A percentile compares a stretch with the other conserved stretches of the same genome.
phyloP scores from a whole-genome alignment of 2,888 invertebrate genomes.

The Meandrusa payeni region DNA sequence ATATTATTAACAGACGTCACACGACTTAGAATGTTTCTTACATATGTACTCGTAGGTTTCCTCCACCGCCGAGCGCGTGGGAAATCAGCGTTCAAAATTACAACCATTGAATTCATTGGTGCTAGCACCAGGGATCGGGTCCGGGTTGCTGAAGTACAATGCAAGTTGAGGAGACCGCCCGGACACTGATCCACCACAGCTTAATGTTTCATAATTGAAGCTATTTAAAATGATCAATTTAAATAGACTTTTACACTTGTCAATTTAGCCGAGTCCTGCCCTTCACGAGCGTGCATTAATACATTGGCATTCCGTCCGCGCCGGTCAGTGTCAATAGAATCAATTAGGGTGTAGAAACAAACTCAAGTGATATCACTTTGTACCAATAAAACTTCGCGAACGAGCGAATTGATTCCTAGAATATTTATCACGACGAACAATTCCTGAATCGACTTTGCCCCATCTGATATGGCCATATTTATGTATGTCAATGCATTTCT shows the following conservation, averaged over 20 bases:
- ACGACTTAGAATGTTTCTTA: too few species aligned
- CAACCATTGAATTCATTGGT: too few species aligned
- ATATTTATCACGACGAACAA: slow-evolving; percentile 13
- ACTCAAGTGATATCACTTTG: slow-evolving; percentile 35
- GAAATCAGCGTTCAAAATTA: too few species aligned
- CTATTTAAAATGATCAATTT: too few species aligned
- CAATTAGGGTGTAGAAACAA: slow-evolving; percentile 34
- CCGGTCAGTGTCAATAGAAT: slow-evolving; percentile 31
- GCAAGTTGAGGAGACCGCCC: too few species aligned
- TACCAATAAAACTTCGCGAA: slow-evolving; percentile 29
- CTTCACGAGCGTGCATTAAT: slow-evolving; percentile 1
- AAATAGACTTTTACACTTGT: slow-evolving; percentile 9
- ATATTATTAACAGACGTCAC: too few species aligned
- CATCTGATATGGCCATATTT: not conserved
- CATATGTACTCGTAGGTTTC: too few species aligned
- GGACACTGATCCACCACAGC: too few species aligned
- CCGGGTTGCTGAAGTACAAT: too few species aligned
- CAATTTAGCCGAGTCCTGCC: slow-evolving; percentile 8
- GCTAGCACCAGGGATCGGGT: too few species aligned
- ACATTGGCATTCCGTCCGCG: slow-evolving; percentile 15
- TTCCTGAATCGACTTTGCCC: slow-evolving; percentile 20
- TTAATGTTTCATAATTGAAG: too few species aligned
- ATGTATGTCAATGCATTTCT: slow-evolving; percentile 8
- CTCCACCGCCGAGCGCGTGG: too few species aligned
- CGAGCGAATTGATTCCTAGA: slow-evolving; percentile 30